These are phyloP conservation scores for Malacosoma neustria DNA, from an alignment of 2,888 invertebrate genomes.

Conservation along the genomic window DNA sequence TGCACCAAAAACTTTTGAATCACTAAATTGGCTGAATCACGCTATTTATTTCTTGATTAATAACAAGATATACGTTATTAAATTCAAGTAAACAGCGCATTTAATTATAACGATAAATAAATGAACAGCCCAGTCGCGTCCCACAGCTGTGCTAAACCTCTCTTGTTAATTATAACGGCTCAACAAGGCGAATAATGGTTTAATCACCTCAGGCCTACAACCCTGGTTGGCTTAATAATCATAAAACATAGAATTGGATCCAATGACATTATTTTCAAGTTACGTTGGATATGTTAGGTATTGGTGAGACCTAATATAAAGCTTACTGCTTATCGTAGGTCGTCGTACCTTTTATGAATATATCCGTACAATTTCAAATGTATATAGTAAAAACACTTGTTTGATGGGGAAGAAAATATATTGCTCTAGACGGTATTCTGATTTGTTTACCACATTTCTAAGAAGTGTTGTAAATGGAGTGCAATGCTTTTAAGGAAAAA, in stretches of 20 bases:
- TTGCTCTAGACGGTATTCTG: too few relatives aligned
- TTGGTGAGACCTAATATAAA: too few relatives aligned
- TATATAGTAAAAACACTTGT: too few relatives aligned
- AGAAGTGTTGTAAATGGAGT: too few relatives aligned
- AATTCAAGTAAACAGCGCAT: not conserved
- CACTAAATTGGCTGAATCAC: not conserved
- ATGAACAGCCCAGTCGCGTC: not conserved
- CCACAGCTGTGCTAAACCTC: not conserved
- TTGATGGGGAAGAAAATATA: too few relatives aligned
- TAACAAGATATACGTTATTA: not conserved
- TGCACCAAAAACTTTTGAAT: not conserved
- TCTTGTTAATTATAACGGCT: not conserved
- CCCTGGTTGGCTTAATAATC: not conserved
- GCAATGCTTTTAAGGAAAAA: too few relatives aligned
- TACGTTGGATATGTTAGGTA: too few relatives aligned
- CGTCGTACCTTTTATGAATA: too few relatives aligned
- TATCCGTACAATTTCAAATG: too few relatives aligned
- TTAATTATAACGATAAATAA: not conserved
- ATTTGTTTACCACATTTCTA: too few relatives aligned
- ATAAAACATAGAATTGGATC: not conserved
- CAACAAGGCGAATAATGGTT: not conserved
- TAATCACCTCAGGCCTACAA: not conserved
- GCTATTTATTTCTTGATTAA: not conserved
- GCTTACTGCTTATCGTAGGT: too few relatives aligned
- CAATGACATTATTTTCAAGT: not conserved